These are phyloP conservation scores for Sicus ferrugineus DNA, from an alignment of 2,888 invertebrate species.

Conservation along the genomic window DNA sequence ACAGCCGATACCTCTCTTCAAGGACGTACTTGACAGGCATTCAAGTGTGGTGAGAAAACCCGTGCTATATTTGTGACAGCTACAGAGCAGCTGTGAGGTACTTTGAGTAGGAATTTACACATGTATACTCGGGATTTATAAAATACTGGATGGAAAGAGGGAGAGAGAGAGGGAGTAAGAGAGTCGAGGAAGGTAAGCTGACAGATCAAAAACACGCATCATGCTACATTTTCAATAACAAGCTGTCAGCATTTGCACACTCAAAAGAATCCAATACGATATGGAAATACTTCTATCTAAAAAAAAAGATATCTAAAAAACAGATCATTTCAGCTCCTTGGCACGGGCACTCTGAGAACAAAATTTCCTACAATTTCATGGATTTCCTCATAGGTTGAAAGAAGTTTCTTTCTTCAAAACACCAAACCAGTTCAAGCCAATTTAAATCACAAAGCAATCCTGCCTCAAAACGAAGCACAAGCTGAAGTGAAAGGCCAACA, in stretches of 20 bases:
- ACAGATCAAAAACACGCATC: neutral
- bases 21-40: neutral
- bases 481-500: neutral
- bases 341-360: too few relatives aligned
- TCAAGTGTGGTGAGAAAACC: neutral
- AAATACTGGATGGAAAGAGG: too few relatives aligned
- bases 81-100: neutral
- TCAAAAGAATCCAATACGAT: neutral
- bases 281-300: too few relatives aligned
- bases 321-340: too few relatives aligned
- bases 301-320: too few relatives aligned
- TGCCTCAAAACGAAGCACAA: conserved; percentile 31
- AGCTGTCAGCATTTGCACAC: conserved; percentile 21
- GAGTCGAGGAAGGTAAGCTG: neutral
- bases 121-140: too few relatives aligned
- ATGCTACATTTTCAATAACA: neutral
- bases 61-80: neutral
- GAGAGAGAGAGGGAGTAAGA: neutral
- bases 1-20: too few relatives aligned
- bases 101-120: too few relatives aligned
- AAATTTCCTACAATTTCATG: too few relatives aligned
- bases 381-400: too few relatives aligned
- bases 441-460: conserved; percentile 58
- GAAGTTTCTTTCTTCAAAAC: too few relatives aligned
- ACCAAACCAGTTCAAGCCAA: conserved; percentile 35